Evolutionary conservation across 2,797 vertebrate species (phyloP), one percentile per base, ranked within the genome.

Genomic region (Enteromius treurensis): DNA sequence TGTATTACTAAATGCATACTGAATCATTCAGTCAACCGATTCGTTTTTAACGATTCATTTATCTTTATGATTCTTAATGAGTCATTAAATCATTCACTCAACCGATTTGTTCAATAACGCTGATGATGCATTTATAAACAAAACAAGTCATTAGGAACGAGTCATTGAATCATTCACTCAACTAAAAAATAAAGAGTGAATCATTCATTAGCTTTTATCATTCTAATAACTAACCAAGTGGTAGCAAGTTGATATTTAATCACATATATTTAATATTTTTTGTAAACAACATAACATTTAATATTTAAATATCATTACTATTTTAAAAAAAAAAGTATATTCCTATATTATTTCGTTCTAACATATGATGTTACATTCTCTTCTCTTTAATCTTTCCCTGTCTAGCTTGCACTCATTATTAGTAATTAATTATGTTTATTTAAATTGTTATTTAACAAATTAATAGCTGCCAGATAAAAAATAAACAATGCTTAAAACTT

Each of bases 81-180:
- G 45, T 71, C 45, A 29, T 71, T 73, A 15, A 51, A 73, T 73
- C 17, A 21, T 73, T 73, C 70, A 73, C 17, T 53, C 47, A 74
- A n/a, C 14, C 10, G 0, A 73, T 32, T 73, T 21, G 17, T 49
- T 47, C 17, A 19, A 42, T 42, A 10, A 42, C 9, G 40, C 26
- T n/a, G n/a, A n/a, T 34, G 1, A 29, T 29, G 26, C 5, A 62
- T 29, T 60, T 29, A 62, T 14, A 5, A 32, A 64, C 5, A 5
- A 64, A 32, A 32, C 60, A 64, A 32, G 26, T 6, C 26, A 32
- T 64, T 64, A 17, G 13, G 14, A 32, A 64, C 0, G 5, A 64
- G 26, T 64, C 60, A 32, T 32, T 32, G 26, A 32, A 8, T 15
- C 26, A 17, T 17, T 17, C 5, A 32, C 60, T 32, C 5, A 58